Evolutionary conservation across 2,888 invertebrate species (phyloP).

Genomic region (Lasioglossum vierecki): DNA sequence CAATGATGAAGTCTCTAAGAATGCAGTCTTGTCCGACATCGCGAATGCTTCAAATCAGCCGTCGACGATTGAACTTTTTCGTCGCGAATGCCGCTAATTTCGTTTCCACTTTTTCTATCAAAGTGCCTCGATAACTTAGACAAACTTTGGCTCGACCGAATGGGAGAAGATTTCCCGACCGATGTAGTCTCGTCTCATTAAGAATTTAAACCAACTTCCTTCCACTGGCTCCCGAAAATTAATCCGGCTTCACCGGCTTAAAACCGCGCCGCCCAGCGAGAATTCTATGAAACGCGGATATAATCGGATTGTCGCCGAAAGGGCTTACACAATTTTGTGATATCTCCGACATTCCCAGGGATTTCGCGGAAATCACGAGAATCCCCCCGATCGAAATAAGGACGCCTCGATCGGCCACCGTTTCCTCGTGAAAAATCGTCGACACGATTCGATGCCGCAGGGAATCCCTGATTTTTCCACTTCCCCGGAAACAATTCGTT

Average conservation of each 20-base stretch:
- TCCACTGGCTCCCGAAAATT: slow-evolving; percentile 17
- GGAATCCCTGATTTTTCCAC: not conserved
- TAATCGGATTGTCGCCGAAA: slow-evolving; percentile 29
- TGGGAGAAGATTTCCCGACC: slow-evolving; percentile 21
- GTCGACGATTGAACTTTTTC: slow-evolving; percentile 21
- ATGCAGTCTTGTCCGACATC: not conserved
- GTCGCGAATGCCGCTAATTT: slow-evolving; percentile 24
- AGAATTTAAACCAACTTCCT: slow-evolving; percentile 38
- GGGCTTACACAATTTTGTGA: slow-evolving; percentile 13
- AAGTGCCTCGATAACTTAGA: slow-evolving; percentile 22
- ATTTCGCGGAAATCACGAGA: not conserved
- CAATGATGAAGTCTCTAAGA: not conserved
- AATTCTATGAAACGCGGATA: slow-evolving; percentile 21
- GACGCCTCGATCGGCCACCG: not conserved
- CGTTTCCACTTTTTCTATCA: slow-evolving; percentile 16
- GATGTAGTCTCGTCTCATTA: slow-evolving; percentile 35
- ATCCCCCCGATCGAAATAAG: slow-evolving; percentile 10
- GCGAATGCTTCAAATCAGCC: not conserved
- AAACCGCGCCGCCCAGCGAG: slow-evolving; percentile 15
- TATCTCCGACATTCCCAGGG: slow-evolving; percentile 4
- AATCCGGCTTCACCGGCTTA: slow-evolving; percentile 30
- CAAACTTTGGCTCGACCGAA: slow-evolving; percentile 25
- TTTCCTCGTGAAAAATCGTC: slow-evolving; percentile 1
- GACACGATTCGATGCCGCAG: not conserved
- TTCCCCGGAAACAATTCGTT: slow-evolving; percentile 12